These are phyloP conservation scores for Petroica traversi DNA, from an alignment of 2,113 vertebrate species.

Conservation along the genomic window DNA sequence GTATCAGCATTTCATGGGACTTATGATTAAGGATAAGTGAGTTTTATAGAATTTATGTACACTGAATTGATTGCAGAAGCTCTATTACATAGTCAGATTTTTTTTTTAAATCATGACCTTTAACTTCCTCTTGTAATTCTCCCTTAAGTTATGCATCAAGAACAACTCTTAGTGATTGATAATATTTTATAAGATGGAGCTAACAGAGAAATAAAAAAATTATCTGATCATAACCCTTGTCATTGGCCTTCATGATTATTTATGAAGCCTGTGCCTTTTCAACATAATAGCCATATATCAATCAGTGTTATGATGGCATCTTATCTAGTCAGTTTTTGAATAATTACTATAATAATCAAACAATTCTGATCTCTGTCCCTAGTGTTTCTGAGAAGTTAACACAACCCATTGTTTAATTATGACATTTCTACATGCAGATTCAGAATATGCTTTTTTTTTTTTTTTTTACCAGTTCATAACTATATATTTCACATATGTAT, in stretches of 20 bases:
- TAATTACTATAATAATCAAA: background rate
- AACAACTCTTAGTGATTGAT: background rate
- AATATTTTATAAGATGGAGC: background rate
- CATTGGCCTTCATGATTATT: background rate
- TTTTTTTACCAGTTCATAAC: background rate
- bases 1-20: no score
- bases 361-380: background rate
- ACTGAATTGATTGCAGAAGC: background rate
- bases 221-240: background rate
- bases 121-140: background rate
- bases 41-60: background rate
- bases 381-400: background rate
- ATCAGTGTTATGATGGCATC: background rate
- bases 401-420: background rate
- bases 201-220: background rate
- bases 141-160: background rate
- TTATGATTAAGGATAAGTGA: no score
- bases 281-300: background rate
- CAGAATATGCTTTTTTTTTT: background rate
- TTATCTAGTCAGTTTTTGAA: background rate
- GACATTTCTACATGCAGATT: background rate
- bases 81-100: background rate
- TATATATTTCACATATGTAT: background rate
- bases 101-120: background rate
- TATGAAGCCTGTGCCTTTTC: background rate